Conservation (phyloP, 2,113 vertebrate genomes). For the Neolamprologus tretocephalus region DNA sequence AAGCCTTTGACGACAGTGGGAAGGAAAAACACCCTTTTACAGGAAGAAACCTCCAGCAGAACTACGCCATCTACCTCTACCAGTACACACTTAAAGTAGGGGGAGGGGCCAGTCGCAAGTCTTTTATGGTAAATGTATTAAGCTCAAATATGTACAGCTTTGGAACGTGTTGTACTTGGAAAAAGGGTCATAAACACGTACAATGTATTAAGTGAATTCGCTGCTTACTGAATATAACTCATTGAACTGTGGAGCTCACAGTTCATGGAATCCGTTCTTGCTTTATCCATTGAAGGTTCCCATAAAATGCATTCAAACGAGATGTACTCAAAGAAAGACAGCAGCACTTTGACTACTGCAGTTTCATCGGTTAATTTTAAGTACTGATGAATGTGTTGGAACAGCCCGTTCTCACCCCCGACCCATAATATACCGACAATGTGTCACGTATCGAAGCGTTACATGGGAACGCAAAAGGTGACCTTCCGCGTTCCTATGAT, state of each 20-base stretch:
- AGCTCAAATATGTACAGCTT: not conserved
- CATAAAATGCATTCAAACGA: accelerated
- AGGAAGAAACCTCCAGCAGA: not conserved
- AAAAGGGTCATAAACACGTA: not conserved
- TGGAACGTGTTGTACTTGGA: not conserved
- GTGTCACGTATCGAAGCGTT: accelerated
- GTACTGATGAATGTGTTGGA: not conserved
- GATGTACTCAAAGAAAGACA: not conserved
- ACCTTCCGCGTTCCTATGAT: not conserved
- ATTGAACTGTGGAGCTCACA: not conserved
- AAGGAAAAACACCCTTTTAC: not conserved
- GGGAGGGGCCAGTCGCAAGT: not conserved
- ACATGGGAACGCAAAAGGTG: not conserved
- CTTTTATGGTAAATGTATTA: not conserved
- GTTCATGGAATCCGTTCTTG: not conserved
- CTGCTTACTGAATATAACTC: not conserved
- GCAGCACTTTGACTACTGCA: not conserved
- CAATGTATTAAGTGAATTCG: not conserved
- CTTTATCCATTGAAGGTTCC: not conserved
- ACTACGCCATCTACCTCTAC: not conserved
- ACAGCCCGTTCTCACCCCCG: not conserved
- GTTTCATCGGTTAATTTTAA: not conserved
- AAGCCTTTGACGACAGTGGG: not conserved
- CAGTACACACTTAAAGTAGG: not conserved
- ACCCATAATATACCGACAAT: accelerated